Evolutionary conservation across 2,113 vertebrate genomes (phyloP), one percentile per base, ranked within the genome.

Genomic region (Pungitius pungitius): DNA sequence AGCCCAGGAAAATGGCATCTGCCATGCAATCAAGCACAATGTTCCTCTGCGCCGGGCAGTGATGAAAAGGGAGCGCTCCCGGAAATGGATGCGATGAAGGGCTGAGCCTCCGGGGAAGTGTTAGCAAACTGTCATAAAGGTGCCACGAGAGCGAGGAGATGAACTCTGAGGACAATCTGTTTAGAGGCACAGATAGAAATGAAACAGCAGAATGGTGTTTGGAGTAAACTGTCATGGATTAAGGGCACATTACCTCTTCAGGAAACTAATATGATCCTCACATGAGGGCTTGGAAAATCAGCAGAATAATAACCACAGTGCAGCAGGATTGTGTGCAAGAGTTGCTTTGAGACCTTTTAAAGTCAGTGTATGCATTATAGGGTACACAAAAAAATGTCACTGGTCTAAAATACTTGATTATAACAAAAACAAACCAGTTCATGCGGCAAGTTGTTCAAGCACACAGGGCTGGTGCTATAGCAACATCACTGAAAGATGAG

Each of bases 1-100:
- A 88, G 87, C 77, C 78, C 80, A 60, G 85, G 81, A 92, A 90
- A 92, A 91, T 91, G 88, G 88, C 91, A 85, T 92, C 90, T 92
- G 90, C 88, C 88, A 86, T 81, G 85, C 87, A 88, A 93, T 92
- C 90, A 90, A 67, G 85, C 80, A 77, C 85, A 84, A 90, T 89
- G 87, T 86, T 90, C 80, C 78, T 89, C 83, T 57, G 84, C 75
- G 73, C 73, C 78, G 33, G 72, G 68, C 63, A 14, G 63, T 80
- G 88, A 88, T 90, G 84, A 86, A 88, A 87, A 87, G 69, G 57
- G 78, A 80, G 78, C 11, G 3, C 33, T 6, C 37, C 2, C 35
- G 73, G 81, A 82, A 77, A 78, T 68, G 71, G 85, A 81, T 64
- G 84, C 59, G n/a, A 24, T 71, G 70, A 84, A 62, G 69, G 37